Base-by-base conservation (phyloP, 2,888 invertebrate genomes). In the Chironomus riparius region DNA sequence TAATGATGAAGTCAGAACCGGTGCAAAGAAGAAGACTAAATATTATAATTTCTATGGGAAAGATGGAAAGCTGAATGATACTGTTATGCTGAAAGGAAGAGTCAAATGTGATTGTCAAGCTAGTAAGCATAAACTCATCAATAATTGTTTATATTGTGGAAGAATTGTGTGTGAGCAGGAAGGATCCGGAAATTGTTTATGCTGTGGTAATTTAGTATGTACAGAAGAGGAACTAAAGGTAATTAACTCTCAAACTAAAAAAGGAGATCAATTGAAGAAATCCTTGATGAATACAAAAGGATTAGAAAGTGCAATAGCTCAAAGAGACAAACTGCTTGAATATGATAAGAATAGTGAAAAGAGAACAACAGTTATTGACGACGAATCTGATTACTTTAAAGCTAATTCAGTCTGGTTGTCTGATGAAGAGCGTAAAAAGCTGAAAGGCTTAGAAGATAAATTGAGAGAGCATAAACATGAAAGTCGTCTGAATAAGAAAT, bases 121-220 rank as follows among this genome's bases (percentile, higher is more conserved):
- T 0, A 87, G 90, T 3, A 92, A 91, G 80, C 99, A 99, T 82
- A 87, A 88, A 76, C 86, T 99, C 69, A 87, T 99, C 77, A 95
- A 94, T 82, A 99, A 99, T 84, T 99, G 99, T 81, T 82, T 93
- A 12, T 88, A 89, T 77, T 99, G 99, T 84, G 99, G 99, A 0
- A 88, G 97, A 76, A 92, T 99, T 77, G 93, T 98, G 4, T 99
- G 98, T 83, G 88, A 88, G 76, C 96, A 97, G 84, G 99, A 99
- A 85, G 98, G 98, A 1, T 92, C 97, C 7, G 99, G 99, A 0
- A 96, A 97, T 0, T 99, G 99, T 81, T 87, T 97, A 68, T 96
- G 91, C 82, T 99, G 99, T 85, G 93, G 91, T 0, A 88, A 89
- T 80, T 85, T 95, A 82, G 98, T 98, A 0, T 92, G 92, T 80